Conservation (phyloP, 1,140 invertebrate genomes). For the Kradibia gibbosae region DNA sequence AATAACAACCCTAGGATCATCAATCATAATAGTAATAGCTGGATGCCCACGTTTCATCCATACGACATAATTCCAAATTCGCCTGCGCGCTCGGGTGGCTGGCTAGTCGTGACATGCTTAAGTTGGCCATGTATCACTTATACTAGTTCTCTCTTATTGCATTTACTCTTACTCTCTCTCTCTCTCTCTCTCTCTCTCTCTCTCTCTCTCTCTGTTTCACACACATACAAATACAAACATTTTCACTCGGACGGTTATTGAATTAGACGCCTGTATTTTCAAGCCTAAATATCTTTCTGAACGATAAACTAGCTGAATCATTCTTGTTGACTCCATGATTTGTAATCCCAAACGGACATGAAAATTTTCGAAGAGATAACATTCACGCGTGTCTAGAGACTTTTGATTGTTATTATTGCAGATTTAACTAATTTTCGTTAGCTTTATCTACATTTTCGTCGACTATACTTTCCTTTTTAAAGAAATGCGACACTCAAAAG, state of each 20-base stretch:
- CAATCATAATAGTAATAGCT: slow-evolving; percentile 40
- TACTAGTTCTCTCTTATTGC: neutral
- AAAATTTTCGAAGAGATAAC: slow-evolving; percentile 17
- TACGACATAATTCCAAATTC: slow-evolving; percentile 40
- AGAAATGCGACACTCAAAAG: too few species aligned
- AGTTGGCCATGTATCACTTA: slow-evolving; percentile 48
- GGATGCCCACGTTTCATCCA: slow-evolving; percentile 36
- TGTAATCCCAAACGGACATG: neutral
- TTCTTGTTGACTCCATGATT: slow-evolving; percentile 28
- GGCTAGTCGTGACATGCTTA: slow-evolving; percentile 23
- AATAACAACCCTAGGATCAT: slow-evolving; percentile 9
- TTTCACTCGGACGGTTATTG: slow-evolving; percentile 3
- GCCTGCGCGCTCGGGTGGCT: neutral
- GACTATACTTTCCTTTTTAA: too few species aligned
- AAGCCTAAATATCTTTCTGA: slow-evolving; percentile 29
- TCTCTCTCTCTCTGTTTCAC: neutral
- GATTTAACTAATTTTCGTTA: too few species aligned
- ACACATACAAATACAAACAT: neutral
- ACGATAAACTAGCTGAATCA: slow-evolving; percentile 22
- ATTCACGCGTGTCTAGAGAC: neutral
- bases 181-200: slow-evolving; percentile 20
- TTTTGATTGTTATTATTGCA: too few species aligned
- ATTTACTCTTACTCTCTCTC: neutral
- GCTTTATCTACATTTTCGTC: too few species aligned
- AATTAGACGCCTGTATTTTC: slow-evolving; percentile 24